Percentiles rank a stretch among this genome's conserved stretches.
These are phyloP conservation scores for Scaptomyza flava DNA, from an alignment of 2,888 invertebrate species.

Conservation along the genomic window DNA sequence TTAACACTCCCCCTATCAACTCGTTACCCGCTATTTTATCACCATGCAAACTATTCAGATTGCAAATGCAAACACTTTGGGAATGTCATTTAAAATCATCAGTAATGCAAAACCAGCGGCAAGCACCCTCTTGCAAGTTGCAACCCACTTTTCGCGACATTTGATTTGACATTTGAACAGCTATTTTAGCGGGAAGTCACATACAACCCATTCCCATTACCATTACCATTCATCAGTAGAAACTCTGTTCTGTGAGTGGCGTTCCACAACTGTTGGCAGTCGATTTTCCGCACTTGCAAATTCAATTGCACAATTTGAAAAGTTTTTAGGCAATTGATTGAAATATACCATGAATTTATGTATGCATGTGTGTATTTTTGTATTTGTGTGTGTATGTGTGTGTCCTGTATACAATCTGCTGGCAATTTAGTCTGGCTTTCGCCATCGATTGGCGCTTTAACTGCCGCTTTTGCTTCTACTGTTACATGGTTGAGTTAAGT, in stretches of 20 bases:
- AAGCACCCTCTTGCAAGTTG: conserved; percentile 19
- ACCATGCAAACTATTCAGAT: conserved; percentile 13
- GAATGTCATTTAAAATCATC: conserved; percentile 63
- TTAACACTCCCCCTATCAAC: not conserved
- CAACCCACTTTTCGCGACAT: conserved; percentile 47
- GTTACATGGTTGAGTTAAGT: conserved; percentile 9
- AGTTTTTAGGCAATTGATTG: conserved; percentile 69
- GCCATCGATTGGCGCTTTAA: conserved; percentile 28
- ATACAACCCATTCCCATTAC: not conserved
- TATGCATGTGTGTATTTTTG: conserved; percentile 14
- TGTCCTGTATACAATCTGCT: conserved; percentile 14
- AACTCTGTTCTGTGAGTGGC: not conserved
- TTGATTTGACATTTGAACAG: conserved; percentile 76
- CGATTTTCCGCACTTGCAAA: conserved; percentile 60
- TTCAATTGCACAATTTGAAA: conserved; percentile 53
- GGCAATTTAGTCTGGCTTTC: conserved; percentile 29
- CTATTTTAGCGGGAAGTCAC: conserved; percentile 46
- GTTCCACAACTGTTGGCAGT: conserved; percentile 43
- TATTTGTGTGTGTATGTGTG: conserved; percentile 12
- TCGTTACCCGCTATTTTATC: too few species aligned
- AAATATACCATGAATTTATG: conserved; percentile 53
- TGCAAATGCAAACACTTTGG: conserved; percentile 57
- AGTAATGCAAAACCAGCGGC: conserved; percentile 22
- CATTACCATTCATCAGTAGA: not conserved
- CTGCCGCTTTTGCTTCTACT: conserved; percentile 14